A percentile compares a stretch with the other conserved stretches of the same genome.
Evolutionary conservation across 2,797 vertebrate genomes (phyloP).

Genomic region (Argentina silus): DNA sequence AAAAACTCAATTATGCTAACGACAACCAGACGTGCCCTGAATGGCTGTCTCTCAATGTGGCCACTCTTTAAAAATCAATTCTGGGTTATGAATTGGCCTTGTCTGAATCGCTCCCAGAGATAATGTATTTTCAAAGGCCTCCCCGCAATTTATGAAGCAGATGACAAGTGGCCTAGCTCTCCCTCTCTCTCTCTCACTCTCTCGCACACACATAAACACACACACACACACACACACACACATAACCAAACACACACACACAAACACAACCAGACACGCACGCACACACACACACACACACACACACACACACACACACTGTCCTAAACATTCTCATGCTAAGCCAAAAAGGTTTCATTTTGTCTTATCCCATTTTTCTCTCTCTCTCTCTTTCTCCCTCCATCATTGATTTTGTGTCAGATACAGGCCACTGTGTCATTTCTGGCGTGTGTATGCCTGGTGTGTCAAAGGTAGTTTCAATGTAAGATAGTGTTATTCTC

Average conservation of each 20-base stretch:
- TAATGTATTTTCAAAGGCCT: conserved; percentile 48
- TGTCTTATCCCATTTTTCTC: neutral
- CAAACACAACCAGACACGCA: no score
- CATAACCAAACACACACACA: neutral
- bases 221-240: neutral
- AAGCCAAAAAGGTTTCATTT: neutral
- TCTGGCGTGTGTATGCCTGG: neutral
- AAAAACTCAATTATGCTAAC: conserved; percentile 55
- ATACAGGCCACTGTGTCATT: neutral
- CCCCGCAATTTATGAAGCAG: conserved; percentile 39
- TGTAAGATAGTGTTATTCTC: no score
- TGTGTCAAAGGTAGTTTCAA: neutral
- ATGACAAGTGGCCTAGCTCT: conserved; percentile 37
- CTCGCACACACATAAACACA: neutral
- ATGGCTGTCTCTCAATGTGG: conserved; percentile 28
- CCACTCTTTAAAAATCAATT: conserved; percentile 51
- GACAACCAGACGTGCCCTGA: conserved; percentile 40
- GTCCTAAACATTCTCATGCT: no score
- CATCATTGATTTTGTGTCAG: neutral
- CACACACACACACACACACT: no score
- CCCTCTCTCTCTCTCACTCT: neutral
- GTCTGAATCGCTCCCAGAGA: conserved; percentile 45
- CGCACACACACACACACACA: no score
- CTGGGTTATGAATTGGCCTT: conserved; percentile 55
- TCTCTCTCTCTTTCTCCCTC: neutral